These are phyloP conservation scores for Drosophila nigrodunni DNA, from an alignment of 1,140 invertebrate genomes.

Conservation along the genomic window DNA sequence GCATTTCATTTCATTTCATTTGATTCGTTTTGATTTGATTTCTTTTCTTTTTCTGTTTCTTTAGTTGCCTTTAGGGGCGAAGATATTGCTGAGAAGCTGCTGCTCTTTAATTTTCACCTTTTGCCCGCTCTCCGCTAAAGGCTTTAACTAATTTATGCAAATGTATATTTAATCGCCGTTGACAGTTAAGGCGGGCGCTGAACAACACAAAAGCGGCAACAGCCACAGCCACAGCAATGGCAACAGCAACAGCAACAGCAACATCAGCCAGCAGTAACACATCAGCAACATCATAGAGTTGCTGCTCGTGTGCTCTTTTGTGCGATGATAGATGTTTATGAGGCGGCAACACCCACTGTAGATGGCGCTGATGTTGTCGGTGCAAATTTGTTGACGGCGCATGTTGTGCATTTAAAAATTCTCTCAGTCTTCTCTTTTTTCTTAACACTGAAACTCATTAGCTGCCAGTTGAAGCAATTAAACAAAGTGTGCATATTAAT, in stretches of 20 bases:
- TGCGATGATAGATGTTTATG: conserved; percentile 80
- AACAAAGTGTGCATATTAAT: background rate
- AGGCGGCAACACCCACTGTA: conserved; percentile 78
- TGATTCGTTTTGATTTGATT: conserved; percentile 61
- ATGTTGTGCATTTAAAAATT: conserved; percentile 73
- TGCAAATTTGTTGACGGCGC: conserved; percentile 79
- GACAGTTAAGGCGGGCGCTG: conserved; percentile 78
- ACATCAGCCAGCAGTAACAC: conserved; percentile 33
- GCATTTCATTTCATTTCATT: conserved; percentile 65
- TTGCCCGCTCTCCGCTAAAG: conserved; percentile 37
- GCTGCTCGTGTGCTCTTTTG: conserved; percentile 56
- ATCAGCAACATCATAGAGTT: conserved; percentile 31
- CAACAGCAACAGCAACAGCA: conserved; percentile 1
- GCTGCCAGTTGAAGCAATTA: conserved; percentile 9
- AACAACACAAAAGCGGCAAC: conserved; percentile 40
- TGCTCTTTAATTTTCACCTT: conserved; percentile 80
- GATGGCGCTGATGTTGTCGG: conserved; percentile 69
- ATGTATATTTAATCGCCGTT: conserved; percentile 83
- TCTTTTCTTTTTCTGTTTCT: conserved; percentile 74
- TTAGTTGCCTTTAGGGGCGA: conserved; percentile 33
- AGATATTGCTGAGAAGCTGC: conserved; percentile 23
- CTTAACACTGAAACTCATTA: conserved; percentile 6
- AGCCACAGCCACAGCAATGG: conserved; percentile 13
- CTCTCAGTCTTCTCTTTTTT: background rate
- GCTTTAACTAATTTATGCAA: conserved; percentile 80